Evolutionary conservation across 53 echinoderm and acorn worm genomes (phyloP), one percentile per base, ranked within the genome.

Genomic region (Antedon mediterranea): DNA sequence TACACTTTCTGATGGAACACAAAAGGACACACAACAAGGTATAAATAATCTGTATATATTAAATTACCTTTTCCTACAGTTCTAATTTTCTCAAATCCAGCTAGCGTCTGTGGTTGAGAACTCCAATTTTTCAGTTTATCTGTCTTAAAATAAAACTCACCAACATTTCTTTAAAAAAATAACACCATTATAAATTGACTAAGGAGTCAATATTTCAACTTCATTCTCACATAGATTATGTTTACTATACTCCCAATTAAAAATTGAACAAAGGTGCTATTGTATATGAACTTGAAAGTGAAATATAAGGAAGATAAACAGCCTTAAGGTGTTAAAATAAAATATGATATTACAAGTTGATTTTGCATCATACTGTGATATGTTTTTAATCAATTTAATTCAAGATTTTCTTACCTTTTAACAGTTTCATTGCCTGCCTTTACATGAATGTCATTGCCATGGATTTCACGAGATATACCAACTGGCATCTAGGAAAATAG

Each of bases 21-120:
- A n/a, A n/a, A n/a, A n/a, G n/a, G n/a, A n/a, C n/a, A n/a, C n/a
- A n/a, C n/a, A n/a, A n/a, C n/a, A n/a, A n/a, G n/a, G n/a, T n/a
- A n/a, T n/a, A n/a, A n/a, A n/a, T n/a, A n/a, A n/a, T n/a, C n/a
- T n/a, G n/a, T n/a, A n/a, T 27, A n/a, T n/a, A 1, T 73, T 57
- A 76, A 71, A 81, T n/a, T 31, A 95, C 98, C 98, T 85, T 97
- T 97, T 32, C 98, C 98, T 18, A 97, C 98, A 32, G 98, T 97
- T 75, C 98, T 83, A 23, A 97, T 97, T 30, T 92, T 92, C 77
- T 97, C 98, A 97, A 97, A 97, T 29, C 98, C 92, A 42, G 92
- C 92, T 32, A 92, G 84, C 33, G 90, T 91, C 74, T 97, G 98
- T 26, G 98, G 92, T 72, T 89, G 87, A 30, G 98, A 89, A 71